Evolutionary conservation across 1,140 invertebrate species (phyloP), one percentile per base, ranked within the genome.

Genomic region (Psix sp.): DNA sequence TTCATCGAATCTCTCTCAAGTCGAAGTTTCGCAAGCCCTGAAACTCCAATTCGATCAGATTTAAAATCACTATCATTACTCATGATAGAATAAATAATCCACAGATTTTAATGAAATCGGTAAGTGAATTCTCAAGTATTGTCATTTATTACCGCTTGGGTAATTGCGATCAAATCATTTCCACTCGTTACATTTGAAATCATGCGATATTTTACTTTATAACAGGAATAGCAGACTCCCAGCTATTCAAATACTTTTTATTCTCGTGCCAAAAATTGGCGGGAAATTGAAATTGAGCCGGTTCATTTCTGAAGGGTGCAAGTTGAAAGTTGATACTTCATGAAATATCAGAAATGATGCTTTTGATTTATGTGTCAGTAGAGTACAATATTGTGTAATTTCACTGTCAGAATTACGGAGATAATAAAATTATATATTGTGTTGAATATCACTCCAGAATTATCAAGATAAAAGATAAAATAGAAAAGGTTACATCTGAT

Each of bases 371-470:
- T 17, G 17, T 46, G 54, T 68, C 65, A 39, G 52, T 60, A 68
- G 5, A 9, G 33, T 39, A 29, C 54, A 13, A 39, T 68, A 68
- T 59, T 60, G 38, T 48, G 35, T 38, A 54, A 70, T 60, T 60
- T 48, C 39, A 60, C 48, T 60, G 66, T 70, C 66, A 70, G 66
- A 60, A 54, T 38, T 39, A 45, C 16, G 17, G 36, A 40, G 35
- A 45, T 70, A 40, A 70, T 70, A 60, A 36, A 60, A 70, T 60
- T 70, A 54, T 54, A 70, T 46, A 60, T 60, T 60, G 39, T 60
- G 43, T 46, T 48, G 26, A 38, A 52, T 26, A 52, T 42, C n/a
- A n/a, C n/a, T n/a, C n/a, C n/a, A n/a, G n/a, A n/a, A n/a, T n/a
- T n/a, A n/a, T n/a, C n/a, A n/a, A n/a, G n/a, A n/a, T n/a, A n/a